Evolutionary conservation across 2,797 vertebrate genomes (phyloP), one percentile per base, ranked within the genome.

Genomic region (Rhodeus uyekii): DNA sequence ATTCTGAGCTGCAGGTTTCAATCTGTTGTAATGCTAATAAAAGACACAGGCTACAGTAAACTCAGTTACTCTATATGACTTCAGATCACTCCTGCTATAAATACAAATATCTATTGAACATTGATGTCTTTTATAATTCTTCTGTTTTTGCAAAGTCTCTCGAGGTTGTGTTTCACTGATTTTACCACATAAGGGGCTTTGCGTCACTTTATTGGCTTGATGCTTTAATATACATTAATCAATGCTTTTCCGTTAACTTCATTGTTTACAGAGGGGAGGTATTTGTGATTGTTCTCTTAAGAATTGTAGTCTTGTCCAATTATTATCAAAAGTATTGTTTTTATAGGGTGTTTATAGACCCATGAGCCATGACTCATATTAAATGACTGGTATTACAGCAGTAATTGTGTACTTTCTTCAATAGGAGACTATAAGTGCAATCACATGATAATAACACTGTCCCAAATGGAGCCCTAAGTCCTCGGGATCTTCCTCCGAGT

Each of bases 381-480:
- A 38, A 69, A 48, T 69, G 50, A 64, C n/a, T 74, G 34, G 44
- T 34, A 83, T 65, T 64, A 78, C 38, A 39, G 65, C 27, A 69
- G 22, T 83, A 38, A 50, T 63, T 24, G 39, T 27, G 38, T 18
- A 1, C 50, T 32, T 48, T 10, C 42, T 50, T n/a, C 8, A 53
- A n/a, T 10, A 10, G 50, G 29, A 53, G 44, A 50, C 0, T 14
- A 29, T 22, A 2, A 36, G 60, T 29, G 29, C 36, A 61, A 7
- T 14, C 46, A 29, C 8, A n/a, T 42, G 39, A 42, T 3, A 42
- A 42, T 42, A 12, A 3, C 39, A 9, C 39, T 42, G 10, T 42
- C 39, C 10, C 39, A 42, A 12, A 42, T 42, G 39, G 10, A 42
- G 13, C 39, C 39, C 39, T 42, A 42, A 13, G 39, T 3, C 39